Evolutionary conservation across 2,888 invertebrate species (phyloP), one percentile per base, ranked within the genome.

Genomic region (Bruchidius siliquastri): DNA sequence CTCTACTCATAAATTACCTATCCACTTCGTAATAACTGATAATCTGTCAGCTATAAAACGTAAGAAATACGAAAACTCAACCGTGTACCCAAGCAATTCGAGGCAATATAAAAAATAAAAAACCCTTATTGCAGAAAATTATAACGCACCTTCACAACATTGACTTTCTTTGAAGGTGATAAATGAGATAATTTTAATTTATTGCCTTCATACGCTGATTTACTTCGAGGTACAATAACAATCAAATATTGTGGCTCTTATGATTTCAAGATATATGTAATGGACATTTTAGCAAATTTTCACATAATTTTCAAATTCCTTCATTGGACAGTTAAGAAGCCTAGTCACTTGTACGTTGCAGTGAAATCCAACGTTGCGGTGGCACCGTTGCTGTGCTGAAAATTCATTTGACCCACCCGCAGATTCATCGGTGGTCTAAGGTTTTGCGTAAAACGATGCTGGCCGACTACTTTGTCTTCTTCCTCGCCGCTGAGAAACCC

Each of bases 141-240:
- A 68, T 22, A 68, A 68, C 68, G 22, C 68, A 68, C 68, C 20
- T 21, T 21, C 68, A 20, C 20, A 21, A 68, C 21, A 68, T 21
- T 22, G 68, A 21, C 2, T 0, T 68, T 68, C 21, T 68, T 68
- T 68, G 21, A 68, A 68, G 22, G 68, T 68, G 68, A 68, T 68
- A 68, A 68, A 68, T 68, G 68, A 68, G 68, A 68, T 68, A 21
- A 68, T 21, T 68, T 68, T 68, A 10, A 68, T 68, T 68, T 68
- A 68, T 68, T 18, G 18, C 21, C 21, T 21, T 13, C 68, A 49
- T 49, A 49, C 49, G 13, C 49, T 8, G 8, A 26, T 49, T 13
- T 49, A 13, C 13, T 4, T 13, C 13, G 1, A 49, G 49, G 49
- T 13, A 49, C 1, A 1, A 49, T 13, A 49, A 8, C 49, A 49